Conservation (phyloP, 2,888 invertebrate species). For the Galerucella pusilla region DNA sequence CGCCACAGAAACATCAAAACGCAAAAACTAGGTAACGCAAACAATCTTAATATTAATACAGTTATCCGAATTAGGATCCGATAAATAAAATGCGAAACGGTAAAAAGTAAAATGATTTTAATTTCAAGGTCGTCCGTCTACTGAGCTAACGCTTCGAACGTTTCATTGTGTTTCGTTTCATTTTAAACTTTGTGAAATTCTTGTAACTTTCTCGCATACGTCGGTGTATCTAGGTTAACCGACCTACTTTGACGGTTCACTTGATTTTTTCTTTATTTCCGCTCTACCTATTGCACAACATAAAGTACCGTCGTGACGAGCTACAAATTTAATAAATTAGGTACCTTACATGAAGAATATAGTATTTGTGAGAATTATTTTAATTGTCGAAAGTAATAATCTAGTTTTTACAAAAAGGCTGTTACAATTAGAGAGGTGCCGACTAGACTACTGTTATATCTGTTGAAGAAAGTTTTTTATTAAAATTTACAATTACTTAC, state of each 20-base stretch:
- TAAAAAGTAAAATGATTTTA: slow-evolving; percentile 33
- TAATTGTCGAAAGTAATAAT: not conserved
- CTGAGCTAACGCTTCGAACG: slow-evolving; percentile 6
- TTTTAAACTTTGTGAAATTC: slow-evolving; percentile 42
- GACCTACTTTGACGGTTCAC: slow-evolving; percentile 39
- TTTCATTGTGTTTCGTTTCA: slow-evolving; percentile 32
- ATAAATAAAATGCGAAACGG: slow-evolving; percentile 23
- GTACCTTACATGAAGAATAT: not conserved
- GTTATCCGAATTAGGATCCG: slow-evolving; percentile 12
- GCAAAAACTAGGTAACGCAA: slow-evolving; percentile 5
- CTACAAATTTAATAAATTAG: not conserved
- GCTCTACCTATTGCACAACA: slow-evolving; percentile 40
- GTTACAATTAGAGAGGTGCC: not conserved
- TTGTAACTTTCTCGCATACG: slow-evolving; percentile 39
- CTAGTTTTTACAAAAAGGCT: not conserved
- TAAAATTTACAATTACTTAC: too few species aligned
- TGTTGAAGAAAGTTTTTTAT: too few species aligned
- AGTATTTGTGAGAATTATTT: not conserved
- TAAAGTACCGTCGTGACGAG: slow-evolving; percentile 12
- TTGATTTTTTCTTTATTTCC: slow-evolving; percentile 39
- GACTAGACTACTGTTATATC: not conserved
- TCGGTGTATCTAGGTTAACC: slow-evolving; percentile 38
- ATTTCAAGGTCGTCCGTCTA: slow-evolving; percentile 31
- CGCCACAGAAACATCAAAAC: not conserved
- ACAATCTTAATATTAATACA: slow-evolving; percentile 6